phyloP scores from a whole-genome alignment of 2,888 invertebrate genomes.

The Buathra laborator region DNA sequence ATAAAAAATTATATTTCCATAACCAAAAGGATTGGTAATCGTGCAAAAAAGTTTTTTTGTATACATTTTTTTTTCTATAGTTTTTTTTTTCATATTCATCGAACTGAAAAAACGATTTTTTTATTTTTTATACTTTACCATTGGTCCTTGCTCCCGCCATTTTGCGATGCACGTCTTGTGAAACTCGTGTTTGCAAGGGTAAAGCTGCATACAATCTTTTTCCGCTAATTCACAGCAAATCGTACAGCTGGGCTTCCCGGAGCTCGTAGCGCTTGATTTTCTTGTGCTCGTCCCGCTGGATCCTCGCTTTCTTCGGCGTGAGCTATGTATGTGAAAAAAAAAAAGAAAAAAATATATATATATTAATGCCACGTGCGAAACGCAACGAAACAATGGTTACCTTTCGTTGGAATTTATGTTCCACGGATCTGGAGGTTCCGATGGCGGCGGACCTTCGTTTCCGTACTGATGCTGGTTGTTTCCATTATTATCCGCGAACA shows the following conservation, averaged over 20 bases:
- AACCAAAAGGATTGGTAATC: too few species aligned
- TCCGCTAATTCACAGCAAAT: conserved; percentile 67
- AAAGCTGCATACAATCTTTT: conserved; percentile 58
- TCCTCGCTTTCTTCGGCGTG: conserved; percentile 66
- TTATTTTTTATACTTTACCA: conserved; percentile 66
- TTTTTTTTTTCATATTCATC: too few species aligned
- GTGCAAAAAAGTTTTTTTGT: too few species aligned
- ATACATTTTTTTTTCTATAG: too few species aligned
- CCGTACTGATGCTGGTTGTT: conserved; percentile 58
- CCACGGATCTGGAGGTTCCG: conserved; percentile 30
- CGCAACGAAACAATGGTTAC: not conserved
- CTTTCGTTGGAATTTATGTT: conserved; percentile 23
- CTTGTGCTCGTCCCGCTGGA: conserved; percentile 42
- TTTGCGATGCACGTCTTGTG: conserved; percentile 71
- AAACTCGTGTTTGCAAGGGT: conserved; percentile 71
- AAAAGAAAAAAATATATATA: not conserved
- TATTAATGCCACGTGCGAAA: not conserved
- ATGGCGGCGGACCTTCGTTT: conserved; percentile 13
- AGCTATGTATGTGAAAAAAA: conserved; percentile 39
- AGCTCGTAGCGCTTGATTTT: conserved; percentile 46
- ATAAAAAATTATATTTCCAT: too few species aligned
- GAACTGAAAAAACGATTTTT: too few species aligned
- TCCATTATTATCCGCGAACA: conserved; percentile 68
- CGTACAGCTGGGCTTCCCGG: conserved; percentile 66
- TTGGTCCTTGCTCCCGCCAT: conserved; percentile 69